Percentiles rank a stretch among this genome's conserved stretches.
Conservation (phyloP, 2,113 vertebrate species). For the Chlorodrepanis virens region DNA sequence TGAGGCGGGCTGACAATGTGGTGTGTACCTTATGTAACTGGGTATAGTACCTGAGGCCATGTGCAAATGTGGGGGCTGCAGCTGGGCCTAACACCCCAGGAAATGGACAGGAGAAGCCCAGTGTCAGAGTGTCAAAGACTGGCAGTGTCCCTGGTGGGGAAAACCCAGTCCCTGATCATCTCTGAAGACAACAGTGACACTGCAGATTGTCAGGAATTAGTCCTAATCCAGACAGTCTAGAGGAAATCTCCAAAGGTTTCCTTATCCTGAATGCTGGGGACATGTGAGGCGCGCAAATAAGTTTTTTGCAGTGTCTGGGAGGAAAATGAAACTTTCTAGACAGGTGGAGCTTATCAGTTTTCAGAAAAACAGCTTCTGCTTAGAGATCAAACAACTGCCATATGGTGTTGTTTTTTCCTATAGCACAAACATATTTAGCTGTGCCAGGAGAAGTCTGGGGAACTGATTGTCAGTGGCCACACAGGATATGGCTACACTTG, state of each 20-base stretch:
- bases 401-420: constrained; percentile 42
- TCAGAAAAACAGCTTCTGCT: neutral
- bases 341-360: constrained; percentile 21
- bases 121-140: neutral
- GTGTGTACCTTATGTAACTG: neutral
- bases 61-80: neutral
- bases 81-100: neutral
- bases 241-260: neutral
- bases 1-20: neutral
- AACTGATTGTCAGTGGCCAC: neutral
- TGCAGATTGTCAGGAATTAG: neutral
- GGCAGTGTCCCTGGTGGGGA: neutral
- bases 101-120: neutral
- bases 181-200: neutral
- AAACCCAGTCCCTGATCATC: neutral
- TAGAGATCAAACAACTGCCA: constrained; percentile 44
- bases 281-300: neutral
- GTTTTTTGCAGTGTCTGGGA: neutral
- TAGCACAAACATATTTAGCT: constrained; percentile 37
- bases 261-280: neutral
- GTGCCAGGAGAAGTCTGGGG: constrained; percentile 5
- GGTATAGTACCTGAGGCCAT: neutral
- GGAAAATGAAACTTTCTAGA: neutral
- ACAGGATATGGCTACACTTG: neutral
- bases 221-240: neutral